A percentile compares a stretch with the other conserved stretches of the same genome.
Evolutionary conservation across 2,888 invertebrate genomes (phyloP).

Genomic region (Campoplex nolae): DNA sequence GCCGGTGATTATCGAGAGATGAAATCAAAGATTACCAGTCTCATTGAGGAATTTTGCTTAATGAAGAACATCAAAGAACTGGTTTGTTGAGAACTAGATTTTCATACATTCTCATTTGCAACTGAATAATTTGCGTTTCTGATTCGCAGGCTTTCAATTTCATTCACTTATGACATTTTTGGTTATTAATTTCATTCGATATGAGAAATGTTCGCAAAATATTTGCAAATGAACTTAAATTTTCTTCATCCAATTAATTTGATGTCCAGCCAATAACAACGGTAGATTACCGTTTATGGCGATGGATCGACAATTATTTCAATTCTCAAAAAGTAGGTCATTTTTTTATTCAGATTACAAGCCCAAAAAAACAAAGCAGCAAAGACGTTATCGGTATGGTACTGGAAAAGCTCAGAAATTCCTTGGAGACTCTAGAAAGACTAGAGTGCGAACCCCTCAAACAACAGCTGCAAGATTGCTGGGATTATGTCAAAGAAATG

Average conservation of each 20-base stretch:
- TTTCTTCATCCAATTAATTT: no score
- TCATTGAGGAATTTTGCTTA: constrained; percentile 77
- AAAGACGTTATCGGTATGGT: constrained; percentile 69
- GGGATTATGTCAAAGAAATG: constrained; percentile 81
- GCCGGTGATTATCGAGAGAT: constrained; percentile 76
- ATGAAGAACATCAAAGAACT: constrained; percentile 72
- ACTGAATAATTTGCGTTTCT: not conserved
- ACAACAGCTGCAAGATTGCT: constrained; percentile 78
- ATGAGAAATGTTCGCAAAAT: not conserved
- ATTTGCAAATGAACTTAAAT: not conserved
- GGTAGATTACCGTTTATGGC: not conserved
- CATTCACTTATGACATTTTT: not conserved
- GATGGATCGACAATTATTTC: not conserved
- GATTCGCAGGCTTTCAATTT: no score
- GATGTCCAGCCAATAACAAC: no score
- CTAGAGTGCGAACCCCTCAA: constrained; percentile 78
- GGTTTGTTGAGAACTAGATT: constrained; percentile 67
- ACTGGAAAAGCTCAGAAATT: constrained; percentile 74
- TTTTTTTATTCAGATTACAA: constrained; percentile 30
- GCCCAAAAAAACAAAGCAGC: constrained; percentile 5
- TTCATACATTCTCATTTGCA: not conserved
- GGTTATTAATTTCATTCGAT: not conserved
- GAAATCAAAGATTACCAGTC: constrained; percentile 74
- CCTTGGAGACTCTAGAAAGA: constrained; percentile 78
- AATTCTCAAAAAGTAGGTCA: not conserved